Base-by-base conservation (phyloP, 2,797 vertebrate species). In the Anas flavirostris region DNA sequence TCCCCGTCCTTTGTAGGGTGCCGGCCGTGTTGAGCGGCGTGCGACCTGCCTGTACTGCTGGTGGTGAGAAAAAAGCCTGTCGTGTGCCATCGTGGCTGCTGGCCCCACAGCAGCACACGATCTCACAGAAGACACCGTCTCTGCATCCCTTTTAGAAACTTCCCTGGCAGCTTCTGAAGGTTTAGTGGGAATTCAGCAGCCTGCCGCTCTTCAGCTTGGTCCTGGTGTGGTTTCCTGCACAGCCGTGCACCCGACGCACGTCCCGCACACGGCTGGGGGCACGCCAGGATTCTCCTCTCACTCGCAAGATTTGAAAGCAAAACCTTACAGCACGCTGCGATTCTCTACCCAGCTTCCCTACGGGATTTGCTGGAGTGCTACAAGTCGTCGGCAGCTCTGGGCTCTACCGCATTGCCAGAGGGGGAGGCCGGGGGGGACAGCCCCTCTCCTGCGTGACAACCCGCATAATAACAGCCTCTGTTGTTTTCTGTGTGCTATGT, bases 381-480 rank as follows among this genome's bases (percentile, higher is more conserved):
- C 44, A 41, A 48, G 25, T 41, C 14, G 17, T 4, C 21, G 1
- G 0, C 7, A 33, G 23, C 23, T 33, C 37, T 52, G n/a, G 44
- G 53, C 37, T 33, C n/a, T n/a, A 21, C 12, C 21, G 12, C 10
- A 0, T 2, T n/a, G 69, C 81, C 5, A 1, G 14, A n/a, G 48
- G 81, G 68, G 35, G 68, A 58, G 62, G 25, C 10, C 9, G 35
- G 11, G 46, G 73, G 66, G 60, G 13, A 75, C 86, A 77, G 80
- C 74, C 89, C 86, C 83, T 62, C 56, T 93, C 14, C 83, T 95
- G 86, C 16, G 39, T 93, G 93, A 89, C 84, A 76, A 75, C 59
- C 55, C 0, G 12, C 82, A 95, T 90, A 94, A 50, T 79, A 84
- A 68, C 82, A 62, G 78, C 46, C 72, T 84, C 78, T 91, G 89